Percentiles rank a stretch among this genome's conserved stretches.
Evolutionary conservation across 2,888 invertebrate species (phyloP).

Genomic region (Eumacrocentrus americanus): DNA sequence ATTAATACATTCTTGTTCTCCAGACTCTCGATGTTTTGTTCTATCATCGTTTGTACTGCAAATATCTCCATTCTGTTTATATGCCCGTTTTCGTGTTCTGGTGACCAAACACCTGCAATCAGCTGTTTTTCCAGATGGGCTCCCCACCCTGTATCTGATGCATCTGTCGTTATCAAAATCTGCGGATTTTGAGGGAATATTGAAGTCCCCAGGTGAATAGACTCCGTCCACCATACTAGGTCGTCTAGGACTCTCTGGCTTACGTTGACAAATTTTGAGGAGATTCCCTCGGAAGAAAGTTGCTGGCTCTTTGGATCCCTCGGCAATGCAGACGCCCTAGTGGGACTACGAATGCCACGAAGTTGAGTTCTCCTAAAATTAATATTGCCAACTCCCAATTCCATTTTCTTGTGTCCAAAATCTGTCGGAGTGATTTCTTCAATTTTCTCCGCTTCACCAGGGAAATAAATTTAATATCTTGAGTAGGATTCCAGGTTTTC

Average conservation of each 20-base stretch:
- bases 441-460: conserved; percentile 9
- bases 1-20: neutral
- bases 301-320: neutral
- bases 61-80: neutral
- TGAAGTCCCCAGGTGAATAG: neutral
- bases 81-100: neutral
- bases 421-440: conserved; percentile 12
- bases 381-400: conserved; percentile 27
- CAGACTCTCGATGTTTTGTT: neutral
- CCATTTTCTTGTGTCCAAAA: conserved; percentile 21
- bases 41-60: neutral
- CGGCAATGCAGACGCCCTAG: conserved; percentile 22
- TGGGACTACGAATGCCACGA: conserved; percentile 25
- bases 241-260: neutral
- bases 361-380: conserved; percentile 34
- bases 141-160: neutral
- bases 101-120: neutral
- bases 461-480: conserved; percentile 18
- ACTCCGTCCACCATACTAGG: neutral
- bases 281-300: neutral
- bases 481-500: conserved; percentile 30
- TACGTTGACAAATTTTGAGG: neutral
- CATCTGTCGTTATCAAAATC: neutral
- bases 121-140: neutral
- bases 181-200: neutral